Base-by-base conservation (phyloP, 2,113 vertebrate species). In the Pionites leucogaster region DNA sequence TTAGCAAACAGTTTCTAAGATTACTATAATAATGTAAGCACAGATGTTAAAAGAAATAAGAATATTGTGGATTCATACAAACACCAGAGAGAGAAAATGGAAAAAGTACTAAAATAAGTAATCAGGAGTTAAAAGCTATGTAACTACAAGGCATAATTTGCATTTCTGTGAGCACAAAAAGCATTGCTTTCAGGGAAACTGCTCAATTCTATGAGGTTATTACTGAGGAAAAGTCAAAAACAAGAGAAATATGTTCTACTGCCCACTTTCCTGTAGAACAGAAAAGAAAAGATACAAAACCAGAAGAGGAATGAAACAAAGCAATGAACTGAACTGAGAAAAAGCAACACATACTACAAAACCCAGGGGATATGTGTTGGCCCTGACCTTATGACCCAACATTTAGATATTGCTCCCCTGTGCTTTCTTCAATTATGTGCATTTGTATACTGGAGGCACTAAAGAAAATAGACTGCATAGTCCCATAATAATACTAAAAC, bases 341-440 rank as follows among this genome's bases (percentile, higher is more conserved):
- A 78, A 93, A 49, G 0, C 10, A 41, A 41, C 2, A 0, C 11
- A 46, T 10, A 1, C 8, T 70, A 5, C 57, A 57, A 93, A 82
- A 49, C 28, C 6, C 12, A 37, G 17, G 49, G 46, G 24, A 41
- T 35, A 11, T 0, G 1, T 33, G 17, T 35, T 37, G 37, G 17
- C 13, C 16, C 17, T 78, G 41, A 44, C 9, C 15, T 57, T 57
- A 29, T 41, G 23, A 84, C 19, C 27, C 20, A 68, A 27, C 3
- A 64, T 41, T 69, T 71, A 86, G 25, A 17, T 41, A 31, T 37
- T 78, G 13, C 44, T 78, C 33, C 23, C 24, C 16, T n/a, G 24
- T n/a, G 17, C 8, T 57, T 83, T 88, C 28, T 80, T 78, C 25
- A 23, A 2, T 87, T 47, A 52, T 3, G 2, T 33, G 33, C 25